Conservation (phyloP, 2,888 invertebrate species). For the Caenorhabditis sp. region DNA sequence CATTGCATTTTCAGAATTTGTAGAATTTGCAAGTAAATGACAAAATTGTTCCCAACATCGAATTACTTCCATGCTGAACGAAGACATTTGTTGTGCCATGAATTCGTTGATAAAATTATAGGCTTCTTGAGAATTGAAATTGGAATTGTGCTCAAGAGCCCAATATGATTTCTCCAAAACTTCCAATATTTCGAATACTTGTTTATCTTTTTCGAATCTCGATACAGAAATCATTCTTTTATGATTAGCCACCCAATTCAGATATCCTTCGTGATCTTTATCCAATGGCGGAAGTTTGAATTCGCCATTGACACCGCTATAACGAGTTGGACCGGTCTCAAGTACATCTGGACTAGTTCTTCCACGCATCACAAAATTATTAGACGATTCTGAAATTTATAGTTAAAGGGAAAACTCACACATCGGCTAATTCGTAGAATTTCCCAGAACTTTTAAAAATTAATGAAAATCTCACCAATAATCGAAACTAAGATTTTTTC, state of each 20-base stretch:
- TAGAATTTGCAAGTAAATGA: neutral
- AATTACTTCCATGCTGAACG: slow-evolving; percentile 10
- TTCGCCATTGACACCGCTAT: neutral
- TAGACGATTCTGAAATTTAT: neutral
- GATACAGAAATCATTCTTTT: slow-evolving; percentile 4
- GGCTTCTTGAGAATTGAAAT: slow-evolving; percentile 3
- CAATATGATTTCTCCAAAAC: slow-evolving; percentile 18
- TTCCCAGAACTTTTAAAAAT: neutral
- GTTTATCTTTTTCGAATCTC: neutral
- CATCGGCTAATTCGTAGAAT: too few relatives aligned
- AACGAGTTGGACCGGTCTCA: neutral
- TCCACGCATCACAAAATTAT: neutral
- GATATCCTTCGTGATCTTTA: slow-evolving; percentile 23
- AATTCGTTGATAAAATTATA: neutral
- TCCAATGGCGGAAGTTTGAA: slow-evolving; percentile 15
- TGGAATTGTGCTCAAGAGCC: neutral
- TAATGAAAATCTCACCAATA: neutral
- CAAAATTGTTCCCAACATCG: slow-evolving; percentile 25
- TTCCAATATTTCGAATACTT: slow-evolving; percentile 22
- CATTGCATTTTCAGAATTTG: slow-evolving; percentile 15
- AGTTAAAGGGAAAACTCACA: too few relatives aligned
- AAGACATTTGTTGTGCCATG: slow-evolving; percentile 2
- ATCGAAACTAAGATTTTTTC: neutral
- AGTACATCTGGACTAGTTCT: neutral
- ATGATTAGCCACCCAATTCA: slow-evolving; percentile 28